phyloP scores from a whole-genome alignment of 2,113 vertebrate species.

The Leucosticte australis region DNA sequence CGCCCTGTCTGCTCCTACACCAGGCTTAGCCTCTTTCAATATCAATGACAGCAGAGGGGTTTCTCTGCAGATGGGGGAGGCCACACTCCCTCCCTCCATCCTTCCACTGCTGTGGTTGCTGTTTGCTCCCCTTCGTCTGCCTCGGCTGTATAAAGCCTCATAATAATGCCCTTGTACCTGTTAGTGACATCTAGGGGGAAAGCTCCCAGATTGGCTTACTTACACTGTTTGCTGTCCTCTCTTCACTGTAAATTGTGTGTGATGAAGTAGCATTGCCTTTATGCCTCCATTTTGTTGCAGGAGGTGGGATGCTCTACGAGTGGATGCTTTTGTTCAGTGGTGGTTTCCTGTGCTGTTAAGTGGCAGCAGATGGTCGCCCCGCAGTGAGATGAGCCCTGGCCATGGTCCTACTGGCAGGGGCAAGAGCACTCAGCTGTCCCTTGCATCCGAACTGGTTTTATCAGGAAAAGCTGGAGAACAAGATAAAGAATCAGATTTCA shows the following conservation, averaged over 20 bases:
- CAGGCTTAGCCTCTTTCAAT: background rate
- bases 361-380: conserved; percentile 67
- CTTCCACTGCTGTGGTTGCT: background rate
- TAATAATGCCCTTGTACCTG: background rate
- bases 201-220: background rate
- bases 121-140: background rate
- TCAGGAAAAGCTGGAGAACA: conserved; percentile 59
- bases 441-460: conserved; percentile 56
- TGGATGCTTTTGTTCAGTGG: conserved; percentile 59
- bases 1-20: background rate
- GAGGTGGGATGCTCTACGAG: conserved; percentile 37
- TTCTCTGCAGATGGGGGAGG: background rate
- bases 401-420: conserved; percentile 68
- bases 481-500: conserved; percentile 53
- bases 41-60: background rate
- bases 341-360: conserved; percentile 70
- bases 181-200: background rate
- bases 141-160: background rate
- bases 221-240: background rate
- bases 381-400: conserved; percentile 66
- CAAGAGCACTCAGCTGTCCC: conserved; percentile 65
- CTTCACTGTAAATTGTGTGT: background rate
- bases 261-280: background rate
- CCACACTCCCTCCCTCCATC: background rate
- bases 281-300: conserved; percentile 48